phyloP scores from a whole-genome alignment of 1,140 invertebrate species.

The Diachasmimorpha longicaudata region DNA sequence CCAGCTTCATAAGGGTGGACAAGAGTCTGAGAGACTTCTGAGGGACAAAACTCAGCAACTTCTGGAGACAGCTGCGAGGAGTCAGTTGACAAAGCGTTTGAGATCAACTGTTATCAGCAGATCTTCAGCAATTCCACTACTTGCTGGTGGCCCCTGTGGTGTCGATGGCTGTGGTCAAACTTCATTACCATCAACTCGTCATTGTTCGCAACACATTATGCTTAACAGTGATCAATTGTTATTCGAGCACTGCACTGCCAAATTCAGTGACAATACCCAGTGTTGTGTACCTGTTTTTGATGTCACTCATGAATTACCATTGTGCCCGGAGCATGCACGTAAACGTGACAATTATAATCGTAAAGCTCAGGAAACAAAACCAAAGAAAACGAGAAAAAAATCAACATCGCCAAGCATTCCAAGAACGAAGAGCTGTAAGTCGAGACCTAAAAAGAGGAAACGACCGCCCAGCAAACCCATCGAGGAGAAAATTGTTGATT shows the following conservation, averaged over 20 bases:
- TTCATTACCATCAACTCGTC: slow-evolving; percentile 81
- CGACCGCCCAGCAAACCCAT: slow-evolving; percentile 44
- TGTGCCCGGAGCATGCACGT: slow-evolving; percentile 82
- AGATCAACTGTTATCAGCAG: slow-evolving; percentile 28
- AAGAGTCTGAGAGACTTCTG: slow-evolving; percentile 45
- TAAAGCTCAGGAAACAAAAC: slow-evolving; percentile 73
- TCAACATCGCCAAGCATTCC: slow-evolving; percentile 74
- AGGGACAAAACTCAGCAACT: slow-evolving; percentile 47
- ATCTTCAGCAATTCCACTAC: slow-evolving; percentile 52
- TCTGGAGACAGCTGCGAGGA: slow-evolving; percentile 47
- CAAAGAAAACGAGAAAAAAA: slow-evolving; percentile 82
- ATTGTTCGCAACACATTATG: slow-evolving; percentile 87
- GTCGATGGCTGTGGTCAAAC: slow-evolving; percentile 65
- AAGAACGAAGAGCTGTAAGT: slow-evolving; percentile 65
- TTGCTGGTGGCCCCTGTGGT: slow-evolving; percentile 55
- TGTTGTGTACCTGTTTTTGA: slow-evolving; percentile 89
- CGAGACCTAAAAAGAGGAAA: slow-evolving; percentile 76
- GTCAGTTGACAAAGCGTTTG: slow-evolving; percentile 36
- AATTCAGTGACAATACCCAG: slow-evolving; percentile 84
- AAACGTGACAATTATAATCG: slow-evolving; percentile 81
- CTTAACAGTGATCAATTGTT: slow-evolving; percentile 85
- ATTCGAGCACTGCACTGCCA: slow-evolving; percentile 89
- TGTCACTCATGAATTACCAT: slow-evolving; percentile 80
- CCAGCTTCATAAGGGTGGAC: slow-evolving; percentile 54
- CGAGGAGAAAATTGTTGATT: slow-evolving; percentile 30